Percentiles rank a stretch among this genome's conserved stretches.
Conservation (phyloP, 1,140 invertebrate species). For the Rhagoletis pomonella region DNA sequence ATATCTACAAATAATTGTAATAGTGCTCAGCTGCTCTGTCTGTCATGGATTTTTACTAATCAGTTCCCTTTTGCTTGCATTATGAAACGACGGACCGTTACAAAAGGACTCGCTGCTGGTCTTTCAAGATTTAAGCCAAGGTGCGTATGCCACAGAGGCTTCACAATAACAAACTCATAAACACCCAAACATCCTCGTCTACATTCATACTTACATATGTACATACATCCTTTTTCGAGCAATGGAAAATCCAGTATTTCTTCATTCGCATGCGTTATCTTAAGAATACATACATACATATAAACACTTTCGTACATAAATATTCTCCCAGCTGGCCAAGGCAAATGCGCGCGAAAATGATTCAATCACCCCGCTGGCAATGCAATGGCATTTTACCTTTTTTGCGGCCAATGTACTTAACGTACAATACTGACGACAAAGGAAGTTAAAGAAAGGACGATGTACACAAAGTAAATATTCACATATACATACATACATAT, state of each 20-base stretch:
- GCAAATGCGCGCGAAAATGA: slow-evolving; percentile 48
- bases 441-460: slow-evolving; percentile 18
- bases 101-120: slow-evolving; percentile 25
- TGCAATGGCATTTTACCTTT: slow-evolving; percentile 46
- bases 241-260: slow-evolving; percentile 36
- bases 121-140: slow-evolving; percentile 42
- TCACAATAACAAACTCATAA: slow-evolving; percentile 45
- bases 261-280: not conserved
- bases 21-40: slow-evolving; percentile 31
- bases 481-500: not conserved
- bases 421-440: slow-evolving; percentile 34
- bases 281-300: not conserved
- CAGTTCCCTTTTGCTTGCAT: slow-evolving; percentile 8
- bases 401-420: slow-evolving; percentile 49
- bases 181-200: not conserved
- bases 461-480: slow-evolving; percentile 32
- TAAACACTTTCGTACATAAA: not conserved
- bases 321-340: slow-evolving; percentile 32
- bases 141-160: slow-evolving; percentile 17
- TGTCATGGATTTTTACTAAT: slow-evolving; percentile 44
- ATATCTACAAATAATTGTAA: not conserved
- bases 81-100: slow-evolving; percentile 40
- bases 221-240: not conserved
- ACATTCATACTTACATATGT: not conserved
- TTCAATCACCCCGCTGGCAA: slow-evolving; percentile 41